Evolutionary conservation across 2,888 invertebrate species (phyloP), one percentile per base, ranked within the genome.

Genomic region (Dione vanillae): DNA sequence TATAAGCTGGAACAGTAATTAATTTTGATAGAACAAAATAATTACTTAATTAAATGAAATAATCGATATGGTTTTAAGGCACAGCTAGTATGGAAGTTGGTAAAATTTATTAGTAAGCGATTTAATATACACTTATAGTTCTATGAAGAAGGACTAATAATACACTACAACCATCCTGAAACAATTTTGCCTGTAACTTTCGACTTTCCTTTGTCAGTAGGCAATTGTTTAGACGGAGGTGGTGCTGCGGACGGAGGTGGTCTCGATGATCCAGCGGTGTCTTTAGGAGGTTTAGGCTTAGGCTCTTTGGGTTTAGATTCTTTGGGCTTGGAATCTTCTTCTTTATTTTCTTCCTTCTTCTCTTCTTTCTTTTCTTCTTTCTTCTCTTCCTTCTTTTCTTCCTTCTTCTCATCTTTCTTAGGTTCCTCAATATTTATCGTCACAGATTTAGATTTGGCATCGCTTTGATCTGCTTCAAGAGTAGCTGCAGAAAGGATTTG

Each of bases 171-270:
- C 96, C 96, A 96, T 1, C 96, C 96, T 16, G 96, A 95, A 73
- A 96, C 95, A 75, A 96, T 93, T 87, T 95, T 95, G 0, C 96
- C 96, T 0, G 96, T 96, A 0, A 95, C 95, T 80, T 95, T 96
- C 2, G 96, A 96, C 82, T 95, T 96, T 12, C 96, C 96, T 70
- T 94, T 94, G 69, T 94, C 94, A 43, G 93, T 92, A 51, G 64
- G 64, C n/a, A 64, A 40, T 43, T 61, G 74, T 86, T 8, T 92
- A 86, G 61, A 14, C 14, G 89, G 87, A 52, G 88, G 83, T 51
- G 87, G 76, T 35, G 76, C 75, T 0, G 93, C 74, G 78, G 91
- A 62, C 47, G 78, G 84, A 0, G 89, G 79, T 1, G 87, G 85
- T 0, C 93, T 16, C 81, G 88, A 82, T 1, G 87, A 76, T 3